Percentiles rank a stretch among this genome's conserved stretches.
These are phyloP conservation scores for Drosophila melanica DNA, from an alignment of 1,140 invertebrate genomes.

Conservation along the genomic window DNA sequence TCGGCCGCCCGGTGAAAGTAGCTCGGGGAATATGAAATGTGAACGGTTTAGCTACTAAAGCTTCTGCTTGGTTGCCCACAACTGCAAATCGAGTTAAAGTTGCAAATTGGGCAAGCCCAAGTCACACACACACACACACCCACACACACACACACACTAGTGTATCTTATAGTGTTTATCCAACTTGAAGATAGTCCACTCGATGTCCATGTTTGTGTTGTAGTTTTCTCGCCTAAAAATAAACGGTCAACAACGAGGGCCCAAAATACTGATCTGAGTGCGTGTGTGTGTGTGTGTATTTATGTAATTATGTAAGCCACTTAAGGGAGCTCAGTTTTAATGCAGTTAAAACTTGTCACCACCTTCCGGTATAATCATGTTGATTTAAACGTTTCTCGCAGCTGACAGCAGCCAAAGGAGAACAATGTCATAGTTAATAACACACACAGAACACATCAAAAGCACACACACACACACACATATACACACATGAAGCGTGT, in stretches of 20 bases:
- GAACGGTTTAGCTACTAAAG: slow-evolving; percentile 39
- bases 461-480: slow-evolving; percentile 12
- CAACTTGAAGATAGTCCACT: slow-evolving; percentile 28
- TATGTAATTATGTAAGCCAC: slow-evolving; percentile 52
- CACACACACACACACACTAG: slow-evolving; percentile 19
- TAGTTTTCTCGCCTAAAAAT: slow-evolving; percentile 39
- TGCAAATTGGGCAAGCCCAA: slow-evolving; percentile 37
- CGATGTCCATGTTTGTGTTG: slow-evolving; percentile 27
- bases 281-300: slow-evolving; percentile 16
- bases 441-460: slow-evolving; percentile 17
- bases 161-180: slow-evolving; percentile 35
- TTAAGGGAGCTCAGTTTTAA: slow-evolving; percentile 49
- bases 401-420: slow-evolving; percentile 22
- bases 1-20: neutral
- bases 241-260: slow-evolving; percentile 19
- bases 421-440: slow-evolving; percentile 47
- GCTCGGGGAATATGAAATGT: slow-evolving; percentile 22
- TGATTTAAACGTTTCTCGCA: slow-evolving; percentile 42
- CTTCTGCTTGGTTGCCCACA: slow-evolving; percentile 36
- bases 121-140: slow-evolving; percentile 14
- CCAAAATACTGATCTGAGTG: slow-evolving; percentile 13
- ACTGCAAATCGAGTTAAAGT: slow-evolving; percentile 56
- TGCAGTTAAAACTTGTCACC: slow-evolving; percentile 58
- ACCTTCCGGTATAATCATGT: slow-evolving; percentile 45
- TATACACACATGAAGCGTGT: slow-evolving; percentile 9